A percentile compares a stretch with the other conserved stretches of the same genome.
Conservation (phyloP, 2,797 vertebrate species). For the Siniperca undulata region DNA sequence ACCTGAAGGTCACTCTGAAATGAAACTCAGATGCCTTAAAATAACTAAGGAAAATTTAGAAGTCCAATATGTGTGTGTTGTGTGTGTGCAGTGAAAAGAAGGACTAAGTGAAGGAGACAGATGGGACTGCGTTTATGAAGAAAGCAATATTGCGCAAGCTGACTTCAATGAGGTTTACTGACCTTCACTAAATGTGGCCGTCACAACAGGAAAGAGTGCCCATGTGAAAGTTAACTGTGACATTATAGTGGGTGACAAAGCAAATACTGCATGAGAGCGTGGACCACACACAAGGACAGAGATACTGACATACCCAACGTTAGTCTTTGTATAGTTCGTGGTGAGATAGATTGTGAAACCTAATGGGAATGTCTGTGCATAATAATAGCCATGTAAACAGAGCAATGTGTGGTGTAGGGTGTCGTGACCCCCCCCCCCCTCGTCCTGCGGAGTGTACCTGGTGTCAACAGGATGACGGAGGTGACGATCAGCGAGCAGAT, state of each 20-base stretch:
- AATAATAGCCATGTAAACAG: conserved; percentile 66
- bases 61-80: conserved; percentile 13
- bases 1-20: conserved; percentile 61
- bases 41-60: conserved; percentile 18
- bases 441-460: conserved; percentile 86
- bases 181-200: conserved; percentile 62
- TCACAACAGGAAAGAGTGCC: conserved; percentile 12
- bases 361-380: conserved; percentile 71
- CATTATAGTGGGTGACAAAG: conserved; percentile 26
- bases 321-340: conserved; percentile 40
- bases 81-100: not conserved
- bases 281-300: conserved; percentile 29
- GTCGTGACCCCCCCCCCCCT: conserved; percentile 15
- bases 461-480: conserved; percentile 97
- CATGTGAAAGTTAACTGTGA: conserved; percentile 33
- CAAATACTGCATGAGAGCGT: conserved; percentile 13
- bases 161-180: conserved; percentile 51
- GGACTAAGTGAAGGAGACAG: conserved; percentile 28
- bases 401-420: conserved; percentile 26
- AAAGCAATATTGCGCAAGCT: conserved; percentile 17
- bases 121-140: conserved; percentile 23
- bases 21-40: conserved; percentile 40
- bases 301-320: not conserved
- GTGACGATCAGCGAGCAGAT: conserved; percentile 99
- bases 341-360: conserved; percentile 55